phyloP scores from a whole-genome alignment of 2,797 vertebrate genomes.

The Hozukius guyotensis region DNA sequence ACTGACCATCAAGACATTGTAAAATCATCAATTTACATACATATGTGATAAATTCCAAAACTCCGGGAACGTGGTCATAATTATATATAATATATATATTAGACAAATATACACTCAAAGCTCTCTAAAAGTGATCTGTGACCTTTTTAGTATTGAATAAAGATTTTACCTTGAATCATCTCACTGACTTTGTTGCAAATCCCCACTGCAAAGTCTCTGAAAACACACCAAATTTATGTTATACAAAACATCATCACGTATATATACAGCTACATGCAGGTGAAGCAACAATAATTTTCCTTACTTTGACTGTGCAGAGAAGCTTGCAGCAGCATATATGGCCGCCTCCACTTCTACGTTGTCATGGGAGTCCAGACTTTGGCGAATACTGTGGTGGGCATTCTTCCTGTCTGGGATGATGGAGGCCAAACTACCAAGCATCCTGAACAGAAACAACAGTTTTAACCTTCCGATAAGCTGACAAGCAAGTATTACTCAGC shows the following conservation, averaged over 20 bases:
- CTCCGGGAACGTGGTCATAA: too few relatives aligned
- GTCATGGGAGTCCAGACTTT: constrained; percentile 97
- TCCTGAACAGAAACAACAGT: constrained; percentile 77
- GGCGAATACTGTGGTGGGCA: constrained; percentile 97
- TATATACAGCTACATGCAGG: neutral
- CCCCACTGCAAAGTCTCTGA: constrained; percentile 96
- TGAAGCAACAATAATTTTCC: constrained; percentile 4
- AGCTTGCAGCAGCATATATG: constrained; percentile 96
- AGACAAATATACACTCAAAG: too few relatives aligned
- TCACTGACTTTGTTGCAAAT: constrained; percentile 99
- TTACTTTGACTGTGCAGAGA: constrained; percentile 98
- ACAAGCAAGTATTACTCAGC: neutral
- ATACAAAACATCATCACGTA: neutral
- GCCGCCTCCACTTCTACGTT: constrained; percentile 98
- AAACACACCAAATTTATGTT: neutral
- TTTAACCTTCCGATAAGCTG: neutral
- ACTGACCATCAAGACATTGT: too few relatives aligned
- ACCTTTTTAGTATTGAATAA: neutral
- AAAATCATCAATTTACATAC: too few relatives aligned
- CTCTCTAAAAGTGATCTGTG: neutral
- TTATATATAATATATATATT: too few relatives aligned
- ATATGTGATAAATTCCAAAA: too few relatives aligned
- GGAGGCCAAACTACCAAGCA: constrained; percentile 97
- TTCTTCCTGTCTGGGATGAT: constrained; percentile 99
- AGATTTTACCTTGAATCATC: constrained; percentile 96